Evolutionary conservation across 2,797 vertebrate genomes (phyloP).

Genomic region (Chrysocyon brachyurus): DNA sequence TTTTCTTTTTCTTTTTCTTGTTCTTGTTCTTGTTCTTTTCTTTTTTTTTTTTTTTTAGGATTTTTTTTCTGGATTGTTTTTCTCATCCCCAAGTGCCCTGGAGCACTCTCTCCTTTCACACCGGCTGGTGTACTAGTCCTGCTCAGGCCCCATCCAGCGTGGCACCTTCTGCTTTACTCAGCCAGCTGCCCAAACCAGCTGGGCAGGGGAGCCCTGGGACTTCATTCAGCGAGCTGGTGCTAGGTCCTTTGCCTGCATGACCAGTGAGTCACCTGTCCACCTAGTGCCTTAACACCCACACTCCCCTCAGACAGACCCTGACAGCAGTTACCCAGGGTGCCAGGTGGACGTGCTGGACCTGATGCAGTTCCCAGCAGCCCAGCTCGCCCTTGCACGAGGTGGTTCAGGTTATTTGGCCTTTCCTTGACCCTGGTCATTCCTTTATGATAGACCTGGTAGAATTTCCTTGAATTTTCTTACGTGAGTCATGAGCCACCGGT

Average conservation of each 20-base stretch:
- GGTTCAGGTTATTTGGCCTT: background rate
- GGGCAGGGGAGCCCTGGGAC: background rate
- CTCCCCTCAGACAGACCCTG: background rate
- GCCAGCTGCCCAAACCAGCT: rapidly evolving
- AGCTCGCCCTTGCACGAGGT: background rate
- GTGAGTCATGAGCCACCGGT: background rate
- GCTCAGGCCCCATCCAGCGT: background rate
- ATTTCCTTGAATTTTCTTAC: background rate
- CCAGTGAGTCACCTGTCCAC: background rate
- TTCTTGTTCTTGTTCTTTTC: background rate
- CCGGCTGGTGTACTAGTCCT: background rate
- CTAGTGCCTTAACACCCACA: background rate
- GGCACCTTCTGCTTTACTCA: background rate
- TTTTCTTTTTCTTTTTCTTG: background rate
- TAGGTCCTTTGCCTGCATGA: background rate
- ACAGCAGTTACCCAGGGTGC: background rate
- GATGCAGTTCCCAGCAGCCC: background rate
- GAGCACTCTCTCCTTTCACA: background rate
- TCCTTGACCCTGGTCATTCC: background rate
- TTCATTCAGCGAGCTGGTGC: background rate
- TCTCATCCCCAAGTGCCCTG: background rate
- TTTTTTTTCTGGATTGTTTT: background rate
- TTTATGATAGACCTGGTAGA: background rate
- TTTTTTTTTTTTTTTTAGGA: too few relatives aligned
- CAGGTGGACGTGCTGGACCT: too few relatives aligned